phyloP scores from a whole-genome alignment of 2,797 vertebrate genomes.

The Pterois miles region DNA sequence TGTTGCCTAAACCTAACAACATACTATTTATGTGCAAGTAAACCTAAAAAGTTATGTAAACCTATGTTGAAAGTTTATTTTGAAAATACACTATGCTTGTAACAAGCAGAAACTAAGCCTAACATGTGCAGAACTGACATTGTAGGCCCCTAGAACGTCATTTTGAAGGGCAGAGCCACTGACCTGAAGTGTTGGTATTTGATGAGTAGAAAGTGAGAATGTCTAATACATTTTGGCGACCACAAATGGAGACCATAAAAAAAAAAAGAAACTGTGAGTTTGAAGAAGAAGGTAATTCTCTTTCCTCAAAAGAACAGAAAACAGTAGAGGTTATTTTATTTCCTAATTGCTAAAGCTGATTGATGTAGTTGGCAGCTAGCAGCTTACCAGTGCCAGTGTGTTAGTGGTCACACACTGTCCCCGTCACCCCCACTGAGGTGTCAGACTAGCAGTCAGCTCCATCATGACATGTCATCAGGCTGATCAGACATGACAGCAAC shows the following conservation, averaged over 20 bases:
- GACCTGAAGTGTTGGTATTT: no score
- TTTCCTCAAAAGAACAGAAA: background rate
- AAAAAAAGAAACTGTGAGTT: background rate
- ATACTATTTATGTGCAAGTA: no score
- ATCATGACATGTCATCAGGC: conserved; percentile 1
- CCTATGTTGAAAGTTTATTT: no score
- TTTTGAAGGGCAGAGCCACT: no score
- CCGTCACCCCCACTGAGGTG: conserved; percentile 9
- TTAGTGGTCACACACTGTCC: background rate
- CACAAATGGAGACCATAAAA: background rate
- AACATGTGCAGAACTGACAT: no score
- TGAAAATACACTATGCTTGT: no score
- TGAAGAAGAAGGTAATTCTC: background rate
- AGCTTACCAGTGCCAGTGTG: background rate
- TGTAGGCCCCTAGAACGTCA: no score
- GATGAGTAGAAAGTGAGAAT: no score
- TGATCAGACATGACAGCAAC: background rate
- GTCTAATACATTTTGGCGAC: background rate
- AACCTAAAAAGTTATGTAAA: no score
- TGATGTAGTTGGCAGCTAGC: background rate
- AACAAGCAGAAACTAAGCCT: no score
- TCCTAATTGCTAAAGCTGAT: background rate
- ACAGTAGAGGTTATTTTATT: background rate
- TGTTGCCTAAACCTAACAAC: no score
- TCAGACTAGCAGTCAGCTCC: conserved; percentile 23